Base-by-base conservation (phyloP, 2,797 vertebrate genomes). In the Catostomus latipinnis region DNA sequence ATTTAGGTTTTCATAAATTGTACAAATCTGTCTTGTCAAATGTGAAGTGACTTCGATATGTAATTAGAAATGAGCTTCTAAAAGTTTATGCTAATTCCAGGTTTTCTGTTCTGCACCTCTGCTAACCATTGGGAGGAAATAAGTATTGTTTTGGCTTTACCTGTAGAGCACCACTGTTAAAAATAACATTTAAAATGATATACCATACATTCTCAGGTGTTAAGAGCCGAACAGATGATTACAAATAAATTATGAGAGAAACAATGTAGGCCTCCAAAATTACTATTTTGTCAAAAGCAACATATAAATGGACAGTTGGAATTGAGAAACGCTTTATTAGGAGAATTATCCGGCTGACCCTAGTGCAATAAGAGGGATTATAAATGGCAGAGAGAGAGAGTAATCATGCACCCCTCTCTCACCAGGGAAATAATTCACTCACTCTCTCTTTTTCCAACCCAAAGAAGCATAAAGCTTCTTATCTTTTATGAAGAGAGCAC, bases 261-360 rank as follows among this genome's bases (percentile, higher is more conserved):
- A 12, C n/a, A 49, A 63, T 18, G n/a, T 11, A 54, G 10, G 57
- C 14, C 11, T 56, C 14, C 50, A 63, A 62, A 70, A 72, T 7
- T 13, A 6, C 53, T 43, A 9, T 50, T 80, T 73, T 66, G 60
- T 50, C 45, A 14, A 4, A 65, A 71, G 22, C 50, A 11, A 46
- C 34, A 73, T 50, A 45, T 65, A 50, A 12, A 58, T 57, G 69
- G 67, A 70, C 58, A 60, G 71, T 54, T 56, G 58, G 63, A 82
- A 73, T 74, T 78, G 75, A 82, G 56, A 67, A 73, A 56, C 75
- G 49, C 76, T 74, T 78, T 78, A 82, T 73, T 78, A 82, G 52
- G 43, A 65, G 73, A 82, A 82, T 86, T 78, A 84, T 82, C 78
- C 74, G 6, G 78, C n/a, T 76, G 81, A 81, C 81, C 81, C 57